Evolutionary conservation across 92 coral and sea anemone genomes (phyloP).

Genomic region (Anthopleura xanthogrammica): DNA sequence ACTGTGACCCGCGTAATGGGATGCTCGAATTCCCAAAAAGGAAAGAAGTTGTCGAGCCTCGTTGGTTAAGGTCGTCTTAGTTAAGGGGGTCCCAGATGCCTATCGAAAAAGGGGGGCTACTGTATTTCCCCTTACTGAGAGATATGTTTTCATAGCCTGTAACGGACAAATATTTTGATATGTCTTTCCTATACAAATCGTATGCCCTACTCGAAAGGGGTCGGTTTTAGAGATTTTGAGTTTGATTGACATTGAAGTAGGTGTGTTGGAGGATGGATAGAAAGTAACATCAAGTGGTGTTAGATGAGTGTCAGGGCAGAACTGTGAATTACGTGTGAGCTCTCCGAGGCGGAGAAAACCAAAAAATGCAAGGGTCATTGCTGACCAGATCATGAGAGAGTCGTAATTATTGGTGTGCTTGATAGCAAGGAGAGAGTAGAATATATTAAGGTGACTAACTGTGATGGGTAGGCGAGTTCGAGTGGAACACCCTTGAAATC

Average conservation of each 20-base stretch:
- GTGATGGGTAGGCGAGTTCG: constrained; percentile 50
- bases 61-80: constrained; percentile 27
- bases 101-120: constrained; percentile 43
- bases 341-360: constrained; percentile 55
- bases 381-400: constrained; percentile 54
- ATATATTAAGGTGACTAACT: constrained; percentile 27
- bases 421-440: constrained; percentile 11
- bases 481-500: constrained; percentile 41
- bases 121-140: constrained; percentile 13
- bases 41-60: constrained; percentile 37
- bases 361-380: constrained; percentile 54
- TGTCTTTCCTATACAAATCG: constrained; percentile 39
- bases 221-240: constrained; percentile 42
- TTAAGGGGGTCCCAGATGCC: constrained; percentile 42
- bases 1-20: constrained; percentile 53
- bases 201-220: constrained; percentile 51
- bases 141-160: constrained; percentile 34
- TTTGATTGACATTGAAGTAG: constrained; percentile 23
- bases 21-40: constrained; percentile 24
- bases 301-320: constrained; percentile 39
- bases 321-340: constrained; percentile 46
- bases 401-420: constrained; percentile 24
- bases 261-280: constrained; percentile 15
- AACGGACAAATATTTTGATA: constrained; percentile 41
- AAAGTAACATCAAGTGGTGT: constrained; percentile 24